Evolutionary conservation across 2,113 vertebrate species (phyloP), one percentile per base, ranked within the genome.

Genomic region (Centropus unirufus): DNA sequence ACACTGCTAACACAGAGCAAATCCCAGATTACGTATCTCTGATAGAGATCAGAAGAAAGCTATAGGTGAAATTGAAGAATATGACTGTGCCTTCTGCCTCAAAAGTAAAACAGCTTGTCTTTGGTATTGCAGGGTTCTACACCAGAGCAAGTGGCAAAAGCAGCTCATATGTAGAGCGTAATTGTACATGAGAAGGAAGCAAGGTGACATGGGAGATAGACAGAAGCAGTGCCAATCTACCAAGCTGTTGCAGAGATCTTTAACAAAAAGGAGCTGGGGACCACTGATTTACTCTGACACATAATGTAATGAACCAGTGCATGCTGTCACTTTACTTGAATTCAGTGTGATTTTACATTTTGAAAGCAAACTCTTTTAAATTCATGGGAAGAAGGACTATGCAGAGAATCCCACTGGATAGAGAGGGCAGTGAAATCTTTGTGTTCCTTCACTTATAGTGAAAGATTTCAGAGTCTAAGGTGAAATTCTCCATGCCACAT

Each of bases 251-350:
- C 57, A 54, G 49, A 96, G 68, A 82, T 86, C 85, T 83, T 73
- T 87, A 90, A 93, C 83, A 90, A 73, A 95, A 96, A 92, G 47
- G 68, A 93, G 42, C 79, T 81, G 76, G 27, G 13, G 23, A 84
- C 52, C 88, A 79, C 69, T 90, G 96, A 96, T 97, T 92, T 92
- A 84, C 40, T 92, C 90, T 96, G 94, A 95, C 93, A 96, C 18
- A 4, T 57, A 75, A 96, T 72, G 88, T 96, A 95, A 96, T 90
- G 94, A 96, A 96, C 68, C 90, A 30, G 57, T 10, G 83, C 93
- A 87, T 10, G 69, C 96, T 97, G 95, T 87, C 92, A 87, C 86
- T 93, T 94, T 42, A 51, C 92, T 72, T 78, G 85, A 93, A 90
- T 89, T 86, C 90, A 46, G 36, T 15, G 64, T 49, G 93, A 72